A percentile compares a stretch with the other conserved stretches of the same genome.
Evolutionary conservation across 2,797 vertebrate genomes (phyloP).

Genomic region (Crypturellus tataupa): DNA sequence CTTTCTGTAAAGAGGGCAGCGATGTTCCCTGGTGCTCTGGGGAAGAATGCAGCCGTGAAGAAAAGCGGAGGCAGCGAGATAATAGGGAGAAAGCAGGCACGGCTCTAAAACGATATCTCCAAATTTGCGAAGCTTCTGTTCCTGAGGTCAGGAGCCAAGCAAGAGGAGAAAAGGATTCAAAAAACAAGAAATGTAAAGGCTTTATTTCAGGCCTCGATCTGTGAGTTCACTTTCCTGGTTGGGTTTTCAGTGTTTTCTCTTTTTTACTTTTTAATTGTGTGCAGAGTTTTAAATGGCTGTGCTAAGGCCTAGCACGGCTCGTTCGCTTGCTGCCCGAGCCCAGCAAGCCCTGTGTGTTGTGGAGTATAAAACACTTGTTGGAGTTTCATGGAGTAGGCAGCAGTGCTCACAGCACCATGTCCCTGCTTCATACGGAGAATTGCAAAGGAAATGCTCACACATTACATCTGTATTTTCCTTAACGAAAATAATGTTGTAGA

Average conservation of each 20-base stretch:
- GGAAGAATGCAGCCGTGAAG: background rate
- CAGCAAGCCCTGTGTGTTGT: background rate
- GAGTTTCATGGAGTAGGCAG: background rate
- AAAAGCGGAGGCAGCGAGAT: background rate
- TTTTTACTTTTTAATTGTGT: accelerated
- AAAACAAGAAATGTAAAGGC: background rate
- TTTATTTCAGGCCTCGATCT: slow-evolving; percentile 16
- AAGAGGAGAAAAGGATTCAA: slow-evolving; percentile 1
- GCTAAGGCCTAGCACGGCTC: background rate
- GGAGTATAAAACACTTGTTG: background rate
- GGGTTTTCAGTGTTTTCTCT: background rate
- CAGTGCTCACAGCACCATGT: accelerated
- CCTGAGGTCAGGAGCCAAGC: slow-evolving; percentile 26
- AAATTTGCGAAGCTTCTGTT: slow-evolving; percentile 29
- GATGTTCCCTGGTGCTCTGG: slow-evolving; percentile 14
- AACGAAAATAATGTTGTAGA: background rate
- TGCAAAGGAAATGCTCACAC: background rate
- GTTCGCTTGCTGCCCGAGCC: background rate
- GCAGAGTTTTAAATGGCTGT: background rate
- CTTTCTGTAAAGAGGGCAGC: slow-evolving; percentile 17
- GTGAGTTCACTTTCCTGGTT: background rate
- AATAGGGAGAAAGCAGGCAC: background rate
- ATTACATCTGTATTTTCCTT: background rate
- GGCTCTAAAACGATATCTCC: background rate
- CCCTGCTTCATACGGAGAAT: background rate